A percentile compares a stretch with the other conserved stretches of the same genome.
Evolutionary conservation across 2,888 invertebrate genomes (phyloP).

Genomic region (Carpatolechia fugitivella): DNA sequence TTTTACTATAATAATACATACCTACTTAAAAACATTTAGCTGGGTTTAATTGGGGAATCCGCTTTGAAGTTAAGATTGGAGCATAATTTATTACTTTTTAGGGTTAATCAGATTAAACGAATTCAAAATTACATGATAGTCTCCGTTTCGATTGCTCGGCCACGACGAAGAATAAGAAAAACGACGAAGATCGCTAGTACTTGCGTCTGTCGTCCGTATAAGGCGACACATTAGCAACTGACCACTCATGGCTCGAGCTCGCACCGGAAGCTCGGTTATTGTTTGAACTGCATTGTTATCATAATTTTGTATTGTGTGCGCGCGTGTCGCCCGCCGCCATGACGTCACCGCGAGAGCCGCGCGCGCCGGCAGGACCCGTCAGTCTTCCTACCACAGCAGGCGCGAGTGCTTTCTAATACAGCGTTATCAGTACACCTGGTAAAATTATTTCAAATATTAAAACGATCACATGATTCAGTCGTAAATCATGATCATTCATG

Average conservation of each 20-base stretch:
- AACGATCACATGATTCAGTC: neutral
- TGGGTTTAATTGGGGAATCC: too few relatives aligned
- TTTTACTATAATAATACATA: too few relatives aligned
- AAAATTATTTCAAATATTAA: neutral
- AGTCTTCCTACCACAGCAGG: conserved; percentile 18
- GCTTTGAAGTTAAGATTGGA: too few relatives aligned
- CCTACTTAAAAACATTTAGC: too few relatives aligned
- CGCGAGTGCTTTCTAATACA: neutral
- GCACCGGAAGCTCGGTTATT: conserved; percentile 49
- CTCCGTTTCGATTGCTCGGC: too few relatives aligned
- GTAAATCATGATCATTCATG: too few relatives aligned
- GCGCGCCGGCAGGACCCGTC: neutral
- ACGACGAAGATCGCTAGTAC: too few relatives aligned
- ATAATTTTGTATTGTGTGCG: conserved; percentile 52
- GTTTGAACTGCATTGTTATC: conserved; percentile 64
- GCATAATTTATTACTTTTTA: too few relatives aligned
- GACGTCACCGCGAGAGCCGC: conserved; percentile 22
- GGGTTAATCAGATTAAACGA: too few relatives aligned
- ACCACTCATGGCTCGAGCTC: neutral
- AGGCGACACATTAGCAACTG: neutral
- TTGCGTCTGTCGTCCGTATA: too few relatives aligned
- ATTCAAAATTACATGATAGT: too few relatives aligned
- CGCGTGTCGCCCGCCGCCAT: conserved; percentile 14
- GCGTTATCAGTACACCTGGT: neutral
- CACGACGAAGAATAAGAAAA: too few relatives aligned